phyloP scores from a whole-genome alignment of 2,113 vertebrate genomes.

The Myotis brandtii region DNA sequence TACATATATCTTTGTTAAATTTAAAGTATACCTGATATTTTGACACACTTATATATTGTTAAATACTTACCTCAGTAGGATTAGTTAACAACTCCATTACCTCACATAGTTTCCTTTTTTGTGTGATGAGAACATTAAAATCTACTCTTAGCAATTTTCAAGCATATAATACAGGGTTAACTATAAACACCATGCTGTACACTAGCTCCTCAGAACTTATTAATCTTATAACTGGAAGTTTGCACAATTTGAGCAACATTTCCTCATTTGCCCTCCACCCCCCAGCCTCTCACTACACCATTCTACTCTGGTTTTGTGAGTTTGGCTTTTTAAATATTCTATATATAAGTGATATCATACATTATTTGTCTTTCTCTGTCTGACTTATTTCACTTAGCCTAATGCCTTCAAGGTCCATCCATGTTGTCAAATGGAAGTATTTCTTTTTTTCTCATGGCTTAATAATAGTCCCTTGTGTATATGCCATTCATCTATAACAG shows the following conservation, averaged over 20 bases:
- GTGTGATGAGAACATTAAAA: not conserved
- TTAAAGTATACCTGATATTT: not conserved
- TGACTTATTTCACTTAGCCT: not conserved
- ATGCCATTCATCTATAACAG: not conserved
- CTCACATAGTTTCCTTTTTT: not conserved
- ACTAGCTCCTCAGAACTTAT: not conserved
- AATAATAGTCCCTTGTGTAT: not conserved
- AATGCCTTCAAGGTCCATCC: not conserved
- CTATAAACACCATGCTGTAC: not conserved
- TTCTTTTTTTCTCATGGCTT: not conserved
- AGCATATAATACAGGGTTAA: not conserved
- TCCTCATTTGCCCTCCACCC: not conserved
- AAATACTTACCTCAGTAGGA: not conserved
- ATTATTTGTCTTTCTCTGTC: not conserved
- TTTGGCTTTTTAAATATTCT: slow-evolving; percentile 15
- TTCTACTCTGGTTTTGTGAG: not conserved
- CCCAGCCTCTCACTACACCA: not conserved
- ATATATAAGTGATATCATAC: not conserved
- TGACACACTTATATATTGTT: not conserved
- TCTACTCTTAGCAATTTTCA: slow-evolving; percentile 28
- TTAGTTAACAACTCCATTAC: slow-evolving; percentile 27
- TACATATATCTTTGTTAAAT: not conserved
- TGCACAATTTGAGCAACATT: not conserved
- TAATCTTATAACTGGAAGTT: not conserved
- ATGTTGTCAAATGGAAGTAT: not conserved